Conservation (phyloP, 1,140 invertebrate species). For the Gonioctena quinquepunctata region DNA sequence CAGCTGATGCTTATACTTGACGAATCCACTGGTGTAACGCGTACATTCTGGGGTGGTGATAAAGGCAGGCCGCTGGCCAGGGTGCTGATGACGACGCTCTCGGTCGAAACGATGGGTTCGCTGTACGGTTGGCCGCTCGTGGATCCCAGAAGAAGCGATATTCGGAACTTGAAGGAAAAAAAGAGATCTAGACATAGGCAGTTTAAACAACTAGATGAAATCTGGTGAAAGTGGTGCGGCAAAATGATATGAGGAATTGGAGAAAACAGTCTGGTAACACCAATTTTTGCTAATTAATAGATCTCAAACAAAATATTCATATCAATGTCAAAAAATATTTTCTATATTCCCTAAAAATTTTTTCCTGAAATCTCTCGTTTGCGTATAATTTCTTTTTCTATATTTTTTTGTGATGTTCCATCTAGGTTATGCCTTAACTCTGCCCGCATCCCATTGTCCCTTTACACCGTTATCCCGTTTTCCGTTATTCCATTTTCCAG, state of each 20-base stretch:
- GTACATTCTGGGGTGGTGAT: slow-evolving; percentile 73
- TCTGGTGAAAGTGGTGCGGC: background rate
- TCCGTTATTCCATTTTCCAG: too few relatives aligned
- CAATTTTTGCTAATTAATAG: too few relatives aligned
- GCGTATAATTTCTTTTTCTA: too few relatives aligned
- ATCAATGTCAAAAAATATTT: too few relatives aligned
- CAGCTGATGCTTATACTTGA: slow-evolving; percentile 83
- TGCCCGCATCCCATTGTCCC: too few relatives aligned
- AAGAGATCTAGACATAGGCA: background rate
- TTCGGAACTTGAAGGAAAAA: slow-evolving; percentile 74
- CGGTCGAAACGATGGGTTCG: slow-evolving; percentile 76
- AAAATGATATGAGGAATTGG: background rate
- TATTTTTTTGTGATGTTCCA: too few relatives aligned
- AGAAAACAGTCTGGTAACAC: too few relatives aligned
- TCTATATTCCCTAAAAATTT: too few relatives aligned
- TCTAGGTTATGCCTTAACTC: too few relatives aligned
- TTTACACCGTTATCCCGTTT: too few relatives aligned
- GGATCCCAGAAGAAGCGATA: slow-evolving; percentile 70
- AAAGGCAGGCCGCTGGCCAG: slow-evolving; percentile 71
- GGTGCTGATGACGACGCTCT: slow-evolving; percentile 82
- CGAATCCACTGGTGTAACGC: slow-evolving; percentile 80
- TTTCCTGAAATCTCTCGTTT: too few relatives aligned
- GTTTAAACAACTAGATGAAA: background rate
- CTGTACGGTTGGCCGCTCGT: slow-evolving; percentile 57
- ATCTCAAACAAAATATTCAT: too few relatives aligned